These are phyloP conservation scores for Hydraecia micacea DNA, from an alignment of 2,888 invertebrate species.

Conservation along the genomic window DNA sequence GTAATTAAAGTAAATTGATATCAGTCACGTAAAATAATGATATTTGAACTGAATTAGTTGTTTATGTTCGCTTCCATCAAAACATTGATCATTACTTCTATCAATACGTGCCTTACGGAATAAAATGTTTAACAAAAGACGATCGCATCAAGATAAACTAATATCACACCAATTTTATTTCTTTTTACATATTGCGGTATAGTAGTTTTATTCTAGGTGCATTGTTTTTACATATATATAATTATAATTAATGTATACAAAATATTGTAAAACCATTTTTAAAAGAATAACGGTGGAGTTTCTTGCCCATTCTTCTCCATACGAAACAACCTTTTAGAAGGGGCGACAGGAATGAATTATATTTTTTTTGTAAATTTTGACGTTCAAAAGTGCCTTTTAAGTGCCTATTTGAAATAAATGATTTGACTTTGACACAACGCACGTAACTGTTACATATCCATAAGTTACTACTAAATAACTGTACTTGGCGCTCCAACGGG, in stretches of 20 bases:
- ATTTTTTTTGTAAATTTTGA: neutral
- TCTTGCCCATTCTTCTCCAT: neutral
- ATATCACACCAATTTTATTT: neutral
- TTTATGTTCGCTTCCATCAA: neutral
- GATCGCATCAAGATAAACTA: slow-evolving; percentile 16
- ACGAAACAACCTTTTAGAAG: neutral
- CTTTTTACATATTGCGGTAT: too few relatives aligned
- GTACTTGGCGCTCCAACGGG: slow-evolving; percentile 45
- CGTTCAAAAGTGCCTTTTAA: too few relatives aligned
- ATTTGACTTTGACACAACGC: neutral
- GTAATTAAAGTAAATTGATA: neutral
- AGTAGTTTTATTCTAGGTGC: too few relatives aligned
- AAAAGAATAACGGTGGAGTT: neutral
- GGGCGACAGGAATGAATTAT: neutral
- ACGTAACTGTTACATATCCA: slow-evolving; percentile 42
- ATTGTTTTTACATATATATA: neutral
- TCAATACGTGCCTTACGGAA: neutral
- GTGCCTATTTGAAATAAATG: neutral
- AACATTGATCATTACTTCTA: neutral
- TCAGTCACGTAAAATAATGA: neutral
- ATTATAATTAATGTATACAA: neutral
- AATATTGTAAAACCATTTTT: neutral
- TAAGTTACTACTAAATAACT: slow-evolving; percentile 47
- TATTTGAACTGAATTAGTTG: neutral
- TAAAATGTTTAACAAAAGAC: neutral